phyloP scores from a whole-genome alignment of 2,888 invertebrate genomes.

The Papilio gigon region DNA sequence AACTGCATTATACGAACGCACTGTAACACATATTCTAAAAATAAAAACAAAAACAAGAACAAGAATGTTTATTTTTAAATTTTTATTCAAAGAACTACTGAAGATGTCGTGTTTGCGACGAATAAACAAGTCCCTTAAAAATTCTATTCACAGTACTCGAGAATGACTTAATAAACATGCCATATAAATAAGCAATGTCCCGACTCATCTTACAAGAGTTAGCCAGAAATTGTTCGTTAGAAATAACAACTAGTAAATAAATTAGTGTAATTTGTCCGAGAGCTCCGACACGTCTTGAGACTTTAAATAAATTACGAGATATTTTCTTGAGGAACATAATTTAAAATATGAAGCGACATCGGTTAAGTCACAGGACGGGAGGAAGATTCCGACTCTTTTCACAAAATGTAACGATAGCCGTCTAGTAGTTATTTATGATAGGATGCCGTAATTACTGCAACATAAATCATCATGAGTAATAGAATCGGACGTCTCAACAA shows the following conservation, averaged over 20 bases:
- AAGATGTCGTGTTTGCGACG: background rate
- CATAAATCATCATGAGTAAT: conserved; percentile 31
- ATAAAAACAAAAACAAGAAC: background rate
- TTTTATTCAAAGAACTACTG: conserved; percentile 8
- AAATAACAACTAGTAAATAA: conserved; percentile 71
- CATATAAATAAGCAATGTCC: conserved; percentile 68
- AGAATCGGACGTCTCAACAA: background rate
- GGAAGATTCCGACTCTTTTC: conserved; percentile 18
- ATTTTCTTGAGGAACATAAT: conserved; percentile 51
- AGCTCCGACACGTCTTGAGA: conserved; percentile 53
- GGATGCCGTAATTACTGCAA: conserved; percentile 30
- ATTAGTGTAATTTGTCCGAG: conserved; percentile 65
- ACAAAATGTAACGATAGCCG: conserved; percentile 30
- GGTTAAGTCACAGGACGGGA: conserved; percentile 9
- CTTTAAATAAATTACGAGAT: conserved; percentile 62
- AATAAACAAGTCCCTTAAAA: conserved; percentile 9
- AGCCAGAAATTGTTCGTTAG: conserved; percentile 58
- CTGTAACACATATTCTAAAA: conserved; percentile 4
- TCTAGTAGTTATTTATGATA: conserved; percentile 33
- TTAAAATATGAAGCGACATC: conserved; percentile 38
- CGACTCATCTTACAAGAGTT: conserved; percentile 62
- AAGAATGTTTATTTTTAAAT: background rate
- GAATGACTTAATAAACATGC: conserved; percentile 50
- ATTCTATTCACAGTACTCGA: conserved; percentile 4
- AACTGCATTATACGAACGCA: background rate